phyloP scores from a whole-genome alignment of 2,797 vertebrate species.

The Clarias pachynema region DNA sequence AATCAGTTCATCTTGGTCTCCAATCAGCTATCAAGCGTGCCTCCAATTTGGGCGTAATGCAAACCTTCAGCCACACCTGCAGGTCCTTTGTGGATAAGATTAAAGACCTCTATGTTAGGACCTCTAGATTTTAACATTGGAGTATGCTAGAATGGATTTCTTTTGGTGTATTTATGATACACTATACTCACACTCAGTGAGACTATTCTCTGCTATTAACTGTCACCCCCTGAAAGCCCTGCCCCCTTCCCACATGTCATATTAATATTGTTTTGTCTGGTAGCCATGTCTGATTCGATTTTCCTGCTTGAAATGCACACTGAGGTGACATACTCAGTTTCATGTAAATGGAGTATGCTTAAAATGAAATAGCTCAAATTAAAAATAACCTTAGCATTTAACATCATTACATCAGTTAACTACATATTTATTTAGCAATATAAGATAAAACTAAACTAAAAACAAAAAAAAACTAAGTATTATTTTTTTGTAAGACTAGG shows the following conservation, averaged over 20 bases:
- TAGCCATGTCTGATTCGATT: not conserved
- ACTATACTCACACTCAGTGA: not conserved
- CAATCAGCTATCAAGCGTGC: not conserved
- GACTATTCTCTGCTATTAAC: not conserved
- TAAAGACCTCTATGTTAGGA: not conserved
- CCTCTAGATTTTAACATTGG: not conserved
- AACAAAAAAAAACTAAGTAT: too few relatives aligned
- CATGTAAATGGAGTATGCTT: not conserved
- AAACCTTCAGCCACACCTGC: not conserved
- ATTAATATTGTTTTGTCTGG: slow-evolving; percentile 1
- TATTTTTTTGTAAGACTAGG: too few relatives aligned
- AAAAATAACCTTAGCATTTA: not conserved
- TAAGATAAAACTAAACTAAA: too few relatives aligned
- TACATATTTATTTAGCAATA: too few relatives aligned
- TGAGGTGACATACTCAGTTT: not conserved
- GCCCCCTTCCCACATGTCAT: not conserved
- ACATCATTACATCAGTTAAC: too few relatives aligned
- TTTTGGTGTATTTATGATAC: too few relatives aligned
- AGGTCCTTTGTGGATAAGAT: not conserved
- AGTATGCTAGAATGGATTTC: too few relatives aligned
- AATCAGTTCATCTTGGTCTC: slow-evolving; percentile 17
- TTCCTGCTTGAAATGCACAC: not conserved
- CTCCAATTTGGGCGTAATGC: not conserved
- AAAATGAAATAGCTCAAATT: not conserved
- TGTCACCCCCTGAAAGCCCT: not conserved